These are phyloP conservation scores for Pogonognathellus flavescens DNA, from an alignment of 1,140 invertebrate species.

Conservation along the genomic window DNA sequence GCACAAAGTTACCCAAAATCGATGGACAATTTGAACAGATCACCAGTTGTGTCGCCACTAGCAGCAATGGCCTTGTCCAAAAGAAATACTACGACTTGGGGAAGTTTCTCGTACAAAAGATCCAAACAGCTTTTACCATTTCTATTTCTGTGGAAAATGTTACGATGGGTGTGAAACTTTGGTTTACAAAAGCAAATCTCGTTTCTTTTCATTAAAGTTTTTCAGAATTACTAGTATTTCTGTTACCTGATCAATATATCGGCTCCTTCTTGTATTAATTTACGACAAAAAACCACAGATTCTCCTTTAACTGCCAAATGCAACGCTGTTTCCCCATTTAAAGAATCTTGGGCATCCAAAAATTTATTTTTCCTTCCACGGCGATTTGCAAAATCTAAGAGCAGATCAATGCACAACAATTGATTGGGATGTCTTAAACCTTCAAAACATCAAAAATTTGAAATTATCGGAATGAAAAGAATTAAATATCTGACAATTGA, in stretches of 20 bases:
- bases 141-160: not conserved
- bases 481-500: not conserved
- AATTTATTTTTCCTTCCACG: constrained; percentile 16
- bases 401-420: constrained; percentile 2
- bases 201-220: too few species aligned
- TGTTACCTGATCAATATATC: not conserved
- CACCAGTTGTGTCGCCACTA: not conserved
- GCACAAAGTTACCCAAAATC: constrained; percentile 23
- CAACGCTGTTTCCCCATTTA: constrained; percentile 15
- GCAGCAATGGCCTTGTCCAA: not conserved
- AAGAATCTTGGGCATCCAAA: constrained; percentile 13
- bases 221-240: too few species aligned
- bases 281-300: not conserved
- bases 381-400: not conserved
- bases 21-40: constrained; percentile 4
- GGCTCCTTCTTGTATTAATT: not conserved
- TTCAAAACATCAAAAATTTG: not conserved
- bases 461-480: not conserved
- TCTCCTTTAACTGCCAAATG: constrained; percentile 25
- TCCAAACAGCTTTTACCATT: constrained; percentile 20
- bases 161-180: too few species aligned
- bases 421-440: constrained; percentile 16
- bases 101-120: not conserved
- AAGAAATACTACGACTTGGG: not conserved
- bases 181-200: too few species aligned